Conservation (phyloP, 2,888 invertebrate genomes). For the Athripsodes cinereus region DNA sequence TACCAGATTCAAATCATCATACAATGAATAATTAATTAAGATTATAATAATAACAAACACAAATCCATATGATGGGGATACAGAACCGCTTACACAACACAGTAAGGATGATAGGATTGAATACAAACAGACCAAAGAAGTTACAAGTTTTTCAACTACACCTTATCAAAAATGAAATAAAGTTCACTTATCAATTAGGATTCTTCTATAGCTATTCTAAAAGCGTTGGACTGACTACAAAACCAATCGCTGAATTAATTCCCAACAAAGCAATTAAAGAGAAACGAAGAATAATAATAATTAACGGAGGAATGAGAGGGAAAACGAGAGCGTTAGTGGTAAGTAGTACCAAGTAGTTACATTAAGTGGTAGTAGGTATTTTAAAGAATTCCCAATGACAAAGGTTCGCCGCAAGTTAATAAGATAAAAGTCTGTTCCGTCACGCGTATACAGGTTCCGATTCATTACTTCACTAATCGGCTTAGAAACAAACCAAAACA, state of each 20-base stretch:
- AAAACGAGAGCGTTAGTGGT: background rate
- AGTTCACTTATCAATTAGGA: too few species aligned
- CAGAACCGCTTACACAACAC: background rate
- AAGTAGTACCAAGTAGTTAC: too few species aligned
- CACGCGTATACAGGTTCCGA: slow-evolving; percentile 10
- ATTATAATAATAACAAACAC: too few species aligned
- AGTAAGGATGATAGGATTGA: background rate
- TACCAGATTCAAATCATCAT: too few species aligned
- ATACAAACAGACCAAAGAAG: background rate
- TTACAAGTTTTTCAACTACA: too few species aligned
- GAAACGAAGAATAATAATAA: background rate
- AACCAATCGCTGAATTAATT: slow-evolving; percentile 1
- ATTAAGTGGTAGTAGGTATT: background rate
- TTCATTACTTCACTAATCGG: slow-evolving; percentile 17
- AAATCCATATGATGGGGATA: too few species aligned
- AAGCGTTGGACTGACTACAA: background rate
- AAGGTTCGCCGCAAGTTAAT: slow-evolving; percentile 12
- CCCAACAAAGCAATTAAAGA: background rate
- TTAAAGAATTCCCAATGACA: background rate
- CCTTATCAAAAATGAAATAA: too few species aligned
- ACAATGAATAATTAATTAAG: too few species aligned
- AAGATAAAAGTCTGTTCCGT: slow-evolving; percentile 12
- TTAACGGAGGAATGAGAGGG: background rate
- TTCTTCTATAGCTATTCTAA: too few species aligned
- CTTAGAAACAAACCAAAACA: slow-evolving; percentile 1